phyloP scores from a whole-genome alignment of 2,113 vertebrate genomes.

The Menidia beryllina region DNA sequence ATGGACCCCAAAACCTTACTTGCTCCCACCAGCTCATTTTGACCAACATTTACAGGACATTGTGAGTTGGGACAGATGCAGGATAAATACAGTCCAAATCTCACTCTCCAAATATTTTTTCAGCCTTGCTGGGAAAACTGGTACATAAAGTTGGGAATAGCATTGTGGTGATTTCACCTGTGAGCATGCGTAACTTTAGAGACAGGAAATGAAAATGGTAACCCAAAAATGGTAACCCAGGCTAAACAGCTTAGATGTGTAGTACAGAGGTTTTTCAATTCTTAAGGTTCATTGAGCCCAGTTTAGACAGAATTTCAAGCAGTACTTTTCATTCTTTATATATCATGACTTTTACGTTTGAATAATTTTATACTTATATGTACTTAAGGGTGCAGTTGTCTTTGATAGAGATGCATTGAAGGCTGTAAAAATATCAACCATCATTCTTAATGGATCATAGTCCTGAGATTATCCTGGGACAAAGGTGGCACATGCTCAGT shows the following conservation, averaged over 20 bases:
- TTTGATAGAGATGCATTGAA: background rate
- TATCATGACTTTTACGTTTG: background rate
- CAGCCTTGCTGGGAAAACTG: slow-evolving; percentile 23
- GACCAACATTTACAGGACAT: slow-evolving; percentile 55
- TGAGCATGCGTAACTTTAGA: slow-evolving; percentile 9
- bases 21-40: slow-evolving; percentile 10
- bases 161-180: slow-evolving; percentile 51
- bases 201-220: slow-evolving; percentile 29
- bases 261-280: slow-evolving; percentile 32
- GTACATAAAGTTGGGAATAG: slow-evolving; percentile 20
- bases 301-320: background rate
- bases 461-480: slow-evolving; percentile 27
- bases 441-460: background rate
- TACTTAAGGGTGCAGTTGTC: background rate
- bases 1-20: slow-evolving; percentile 4
- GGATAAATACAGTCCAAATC: slow-evolving; percentile 53
- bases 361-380: background rate
- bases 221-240: slow-evolving; percentile 22
- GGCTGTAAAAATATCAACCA: background rate
- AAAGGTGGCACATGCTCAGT: background rate
- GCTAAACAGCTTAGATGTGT: slow-evolving; percentile 44
- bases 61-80: slow-evolving; percentile 60
- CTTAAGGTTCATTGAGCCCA: slow-evolving; percentile 8
- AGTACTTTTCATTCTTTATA: background rate
- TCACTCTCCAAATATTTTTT: slow-evolving; percentile 44